Evolutionary conservation across 1,140 invertebrate genomes (phyloP).

Genomic region (Drosophila guanche): DNA sequence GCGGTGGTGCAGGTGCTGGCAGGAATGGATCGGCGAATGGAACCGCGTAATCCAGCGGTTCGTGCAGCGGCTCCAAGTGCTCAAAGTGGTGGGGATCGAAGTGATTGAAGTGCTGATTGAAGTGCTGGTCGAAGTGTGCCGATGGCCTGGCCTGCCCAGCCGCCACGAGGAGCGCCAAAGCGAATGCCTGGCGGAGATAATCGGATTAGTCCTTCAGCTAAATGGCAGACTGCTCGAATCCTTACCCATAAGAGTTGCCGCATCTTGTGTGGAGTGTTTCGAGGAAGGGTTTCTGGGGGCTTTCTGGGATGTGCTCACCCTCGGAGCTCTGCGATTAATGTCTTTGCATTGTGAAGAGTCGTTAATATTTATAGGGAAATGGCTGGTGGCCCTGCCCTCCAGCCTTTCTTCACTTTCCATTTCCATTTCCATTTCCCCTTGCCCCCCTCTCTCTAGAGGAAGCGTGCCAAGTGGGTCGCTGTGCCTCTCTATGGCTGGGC

Average conservation of each 20-base stretch:
- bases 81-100: slow-evolving; percentile 19
- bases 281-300: slow-evolving; percentile 1
- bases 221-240: not conserved
- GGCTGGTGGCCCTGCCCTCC: slow-evolving; percentile 6
- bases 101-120: slow-evolving; percentile 31
- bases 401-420: slow-evolving; percentile 63
- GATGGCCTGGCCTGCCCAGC: slow-evolving; percentile 62
- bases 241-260: slow-evolving; percentile 68
- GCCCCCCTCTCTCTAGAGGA: not conserved
- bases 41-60: slow-evolving; percentile 44
- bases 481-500: not conserved
- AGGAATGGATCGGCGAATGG: slow-evolving; percentile 35
- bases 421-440: slow-evolving; percentile 7
- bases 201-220: too few species aligned
- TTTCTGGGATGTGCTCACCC: slow-evolving; percentile 24
- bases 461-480: too few species aligned
- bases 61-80: slow-evolving; percentile 26
- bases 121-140: slow-evolving; percentile 58
- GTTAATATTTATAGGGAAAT: slow-evolving; percentile 64
- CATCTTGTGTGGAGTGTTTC: slow-evolving; percentile 52
- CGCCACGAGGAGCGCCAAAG: slow-evolving; percentile 40
- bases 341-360: slow-evolving; percentile 13
- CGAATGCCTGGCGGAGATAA: slow-evolving; percentile 20
- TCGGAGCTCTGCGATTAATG: slow-evolving; percentile 32
- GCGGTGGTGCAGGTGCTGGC: slow-evolving; percentile 39